phyloP scores from a whole-genome alignment of 2,888 invertebrate genomes.

The Heliconius cydno region DNA sequence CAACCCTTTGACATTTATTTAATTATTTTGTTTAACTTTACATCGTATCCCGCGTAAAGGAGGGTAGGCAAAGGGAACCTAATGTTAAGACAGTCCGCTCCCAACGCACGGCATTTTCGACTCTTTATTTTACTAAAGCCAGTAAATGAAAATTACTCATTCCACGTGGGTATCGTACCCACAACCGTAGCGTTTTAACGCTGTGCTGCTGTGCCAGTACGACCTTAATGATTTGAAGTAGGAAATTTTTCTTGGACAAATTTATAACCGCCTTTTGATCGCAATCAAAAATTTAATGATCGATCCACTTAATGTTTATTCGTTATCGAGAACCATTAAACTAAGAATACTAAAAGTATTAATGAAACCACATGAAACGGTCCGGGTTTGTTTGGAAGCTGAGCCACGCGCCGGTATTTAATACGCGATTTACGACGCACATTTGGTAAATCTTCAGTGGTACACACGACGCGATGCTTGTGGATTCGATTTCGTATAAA shows the following conservation, averaged over 20 bases:
- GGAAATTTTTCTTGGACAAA: background rate
- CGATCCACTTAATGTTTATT: slow-evolving; percentile 26
- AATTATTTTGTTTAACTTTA: no score
- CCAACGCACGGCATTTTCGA: no score
- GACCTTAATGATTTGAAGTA: background rate
- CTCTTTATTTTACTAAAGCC: no score
- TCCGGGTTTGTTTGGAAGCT: slow-evolving; percentile 23
- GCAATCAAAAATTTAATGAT: slow-evolving; percentile 10
- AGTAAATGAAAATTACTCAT: no score
- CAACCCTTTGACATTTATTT: no score
- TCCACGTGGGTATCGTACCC: background rate
- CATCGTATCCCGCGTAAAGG: no score
- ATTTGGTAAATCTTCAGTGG: background rate
- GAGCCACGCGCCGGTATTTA: slow-evolving; percentile 24
- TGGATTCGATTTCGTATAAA: background rate
- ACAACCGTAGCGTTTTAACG: background rate
- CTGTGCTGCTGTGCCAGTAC: no score
- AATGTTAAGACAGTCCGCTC: no score
- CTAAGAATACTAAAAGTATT: slow-evolving; percentile 25
- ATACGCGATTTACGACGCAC: slow-evolving; percentile 30
- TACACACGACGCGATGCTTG: background rate
- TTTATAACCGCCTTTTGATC: background rate
- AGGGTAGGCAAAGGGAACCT: no score
- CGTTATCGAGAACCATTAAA: slow-evolving; percentile 32
- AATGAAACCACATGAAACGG: slow-evolving; percentile 35